Conservation (phyloP, 1,140 invertebrate genomes). For the Megathymus violae region DNA sequence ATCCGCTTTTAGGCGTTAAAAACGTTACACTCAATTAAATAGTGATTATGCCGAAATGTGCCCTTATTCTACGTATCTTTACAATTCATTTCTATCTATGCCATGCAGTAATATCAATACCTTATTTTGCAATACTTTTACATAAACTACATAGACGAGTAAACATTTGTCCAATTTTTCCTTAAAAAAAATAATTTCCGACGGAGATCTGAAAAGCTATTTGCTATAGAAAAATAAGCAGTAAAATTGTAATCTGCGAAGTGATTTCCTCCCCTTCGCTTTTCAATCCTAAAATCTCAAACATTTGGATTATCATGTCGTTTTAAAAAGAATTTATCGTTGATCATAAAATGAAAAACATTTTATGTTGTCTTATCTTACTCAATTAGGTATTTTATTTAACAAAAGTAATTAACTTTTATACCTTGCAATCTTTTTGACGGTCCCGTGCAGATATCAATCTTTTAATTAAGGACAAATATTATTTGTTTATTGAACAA, state of each 20-base stretch:
- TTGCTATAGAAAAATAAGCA: slow-evolving; percentile 19
- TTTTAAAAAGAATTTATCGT: slow-evolving; percentile 18
- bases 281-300: slow-evolving; percentile 15
- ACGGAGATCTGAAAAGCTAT: slow-evolving; percentile 2
- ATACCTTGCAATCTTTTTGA: neutral
- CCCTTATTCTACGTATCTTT: no score
- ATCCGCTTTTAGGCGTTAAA: no score
- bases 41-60: no score
- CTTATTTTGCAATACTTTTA: no score
- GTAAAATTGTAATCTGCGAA: slow-evolving; percentile 20
- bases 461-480: neutral
- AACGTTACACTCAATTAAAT: no score
- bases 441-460: neutral
- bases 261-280: slow-evolving; percentile 22
- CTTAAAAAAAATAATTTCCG: slow-evolving; percentile 14
- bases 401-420: slow-evolving; percentile 16
- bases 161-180: slow-evolving; percentile 16
- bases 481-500: neutral
- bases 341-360: slow-evolving; percentile 8
- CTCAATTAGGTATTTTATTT: neutral
- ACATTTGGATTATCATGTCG: slow-evolving; percentile 24
- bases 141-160: no score
- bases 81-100: no score
- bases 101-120: no score
- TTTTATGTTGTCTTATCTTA: neutral